Conservation (phyloP, 2,113 vertebrate genomes). For the Melanostigma gelatinosum region DNA sequence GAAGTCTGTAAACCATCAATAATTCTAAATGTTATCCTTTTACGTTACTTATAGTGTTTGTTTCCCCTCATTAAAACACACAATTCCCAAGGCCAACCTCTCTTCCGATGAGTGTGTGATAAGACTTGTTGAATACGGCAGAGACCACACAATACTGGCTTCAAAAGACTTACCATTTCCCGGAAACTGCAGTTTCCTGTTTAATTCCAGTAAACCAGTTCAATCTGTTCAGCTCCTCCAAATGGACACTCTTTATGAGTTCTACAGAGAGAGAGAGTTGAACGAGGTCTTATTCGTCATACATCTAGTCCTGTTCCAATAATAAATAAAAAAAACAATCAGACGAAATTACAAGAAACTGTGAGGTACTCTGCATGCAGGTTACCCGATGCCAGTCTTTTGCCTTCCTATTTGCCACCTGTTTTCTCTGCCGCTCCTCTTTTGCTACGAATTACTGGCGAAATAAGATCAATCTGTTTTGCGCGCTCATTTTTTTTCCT, state of each 20-base stretch:
- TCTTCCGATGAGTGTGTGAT: background rate
- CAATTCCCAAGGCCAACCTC: background rate
- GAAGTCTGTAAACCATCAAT: too few species aligned
- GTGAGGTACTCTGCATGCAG: background rate
- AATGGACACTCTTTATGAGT: slow-evolving; percentile 36
- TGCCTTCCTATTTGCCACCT: slow-evolving; percentile 9
- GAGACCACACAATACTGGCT: slow-evolving; percentile 9
- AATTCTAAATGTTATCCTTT: too few species aligned
- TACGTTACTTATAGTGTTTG: too few species aligned
- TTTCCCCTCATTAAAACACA: too few species aligned
- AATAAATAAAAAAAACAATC: background rate
- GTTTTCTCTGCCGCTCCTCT: background rate
- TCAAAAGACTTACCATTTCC: slow-evolving; percentile 18
- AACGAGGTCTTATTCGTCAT: slow-evolving; percentile 19
- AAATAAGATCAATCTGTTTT: slow-evolving; percentile 16
- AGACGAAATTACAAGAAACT: background rate
- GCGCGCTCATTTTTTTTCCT: background rate
- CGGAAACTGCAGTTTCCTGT: slow-evolving; percentile 20
- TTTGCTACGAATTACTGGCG: background rate
- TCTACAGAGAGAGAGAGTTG: slow-evolving; percentile 23
- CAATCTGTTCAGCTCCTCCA: slow-evolving; percentile 33
- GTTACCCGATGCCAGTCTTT: slow-evolving; percentile 15
- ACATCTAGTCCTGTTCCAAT: slow-evolving; percentile 16
- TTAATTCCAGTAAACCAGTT: slow-evolving; percentile 49
- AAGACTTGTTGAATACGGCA: background rate